Evolutionary conservation across 2,888 invertebrate species (phyloP).

Genomic region (Hololepta plana): DNA sequence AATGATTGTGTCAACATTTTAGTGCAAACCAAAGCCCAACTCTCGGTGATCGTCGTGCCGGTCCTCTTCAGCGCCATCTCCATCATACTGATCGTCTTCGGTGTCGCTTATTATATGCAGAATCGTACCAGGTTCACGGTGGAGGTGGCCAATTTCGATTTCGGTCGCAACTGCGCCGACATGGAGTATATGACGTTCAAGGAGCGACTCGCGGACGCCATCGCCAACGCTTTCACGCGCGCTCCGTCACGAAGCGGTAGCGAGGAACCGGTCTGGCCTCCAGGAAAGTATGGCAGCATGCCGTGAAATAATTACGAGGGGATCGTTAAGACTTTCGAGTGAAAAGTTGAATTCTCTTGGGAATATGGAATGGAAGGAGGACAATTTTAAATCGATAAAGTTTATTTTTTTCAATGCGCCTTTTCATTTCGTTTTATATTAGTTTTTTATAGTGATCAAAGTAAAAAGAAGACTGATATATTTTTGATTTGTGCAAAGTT

Average conservation of each 20-base stretch:
- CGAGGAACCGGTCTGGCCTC: conserved; percentile 24
- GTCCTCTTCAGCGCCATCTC: conserved; percentile 67
- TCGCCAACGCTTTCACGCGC: conserved; percentile 38
- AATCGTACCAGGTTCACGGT: conserved; percentile 61
- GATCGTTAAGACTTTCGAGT: too few species aligned
- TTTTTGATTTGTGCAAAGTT: too few species aligned
- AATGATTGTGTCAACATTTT: conserved; percentile 5
- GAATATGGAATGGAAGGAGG: too few species aligned
- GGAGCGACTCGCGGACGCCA: conserved; percentile 63
- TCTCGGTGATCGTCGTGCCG: conserved; percentile 79
- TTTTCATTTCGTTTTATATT: too few species aligned
- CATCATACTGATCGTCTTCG: conserved; percentile 68
- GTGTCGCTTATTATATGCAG: conserved; percentile 72
- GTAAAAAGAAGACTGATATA: too few species aligned
- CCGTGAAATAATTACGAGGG: too few species aligned
- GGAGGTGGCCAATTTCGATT: conserved; percentile 84
- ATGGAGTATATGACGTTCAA: conserved; percentile 76
- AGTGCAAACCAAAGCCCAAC: conserved; percentile 62
- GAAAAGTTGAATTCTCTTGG: too few species aligned
- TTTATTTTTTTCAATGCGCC: too few species aligned
- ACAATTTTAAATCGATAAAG: too few species aligned
- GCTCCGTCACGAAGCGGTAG: conserved; percentile 16
- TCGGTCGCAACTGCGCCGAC: conserved; percentile 51
- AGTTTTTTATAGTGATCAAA: too few species aligned
- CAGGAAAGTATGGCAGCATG: conserved; percentile 38